Evolutionary conservation across 2,797 vertebrate species (phyloP).

Genomic region (Sebastolobus altivelis): DNA sequence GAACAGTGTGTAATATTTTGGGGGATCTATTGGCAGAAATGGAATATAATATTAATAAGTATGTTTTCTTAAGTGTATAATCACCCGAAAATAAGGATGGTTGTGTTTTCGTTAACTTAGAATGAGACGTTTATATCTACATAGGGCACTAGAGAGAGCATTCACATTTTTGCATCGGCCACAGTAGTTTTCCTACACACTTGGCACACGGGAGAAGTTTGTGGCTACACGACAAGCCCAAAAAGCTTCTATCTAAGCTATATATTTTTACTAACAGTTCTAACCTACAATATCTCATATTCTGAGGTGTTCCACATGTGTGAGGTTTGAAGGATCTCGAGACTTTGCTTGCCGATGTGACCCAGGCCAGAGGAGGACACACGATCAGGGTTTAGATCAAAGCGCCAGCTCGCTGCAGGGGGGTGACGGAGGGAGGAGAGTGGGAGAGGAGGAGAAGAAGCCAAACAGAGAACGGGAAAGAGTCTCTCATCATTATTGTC

Average conservation of each 20-base stretch:
- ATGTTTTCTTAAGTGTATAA: no score
- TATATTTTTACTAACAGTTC: background rate
- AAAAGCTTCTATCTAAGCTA: background rate
- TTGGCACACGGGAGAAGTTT: background rate
- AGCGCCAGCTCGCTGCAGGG: constrained; percentile 35
- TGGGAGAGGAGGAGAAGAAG: constrained; percentile 44
- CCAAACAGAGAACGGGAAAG: constrained; percentile 51
- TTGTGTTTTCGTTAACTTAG: no score
- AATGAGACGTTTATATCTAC: no score
- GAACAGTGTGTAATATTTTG: no score
- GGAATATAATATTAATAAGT: no score
- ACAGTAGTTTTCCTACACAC: no score
- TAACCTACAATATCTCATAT: background rate
- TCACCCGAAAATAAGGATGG: no score
- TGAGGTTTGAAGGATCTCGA: constrained; percentile 15
- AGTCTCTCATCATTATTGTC: constrained; percentile 78
- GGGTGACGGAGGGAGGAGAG: constrained; percentile 37
- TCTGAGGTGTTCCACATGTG: constrained; percentile 10
- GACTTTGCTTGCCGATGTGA: constrained; percentile 41
- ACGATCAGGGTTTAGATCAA: constrained; percentile 48
- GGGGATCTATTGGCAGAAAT: no score
- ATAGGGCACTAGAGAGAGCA: no score
- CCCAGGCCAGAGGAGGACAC: constrained; percentile 30
- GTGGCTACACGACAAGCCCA: background rate
- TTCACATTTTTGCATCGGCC: no score